Evolutionary conservation across 2,113 vertebrate species (phyloP), one percentile per base, ranked within the genome.

Genomic region (Epinephelus cyanopodus): DNA sequence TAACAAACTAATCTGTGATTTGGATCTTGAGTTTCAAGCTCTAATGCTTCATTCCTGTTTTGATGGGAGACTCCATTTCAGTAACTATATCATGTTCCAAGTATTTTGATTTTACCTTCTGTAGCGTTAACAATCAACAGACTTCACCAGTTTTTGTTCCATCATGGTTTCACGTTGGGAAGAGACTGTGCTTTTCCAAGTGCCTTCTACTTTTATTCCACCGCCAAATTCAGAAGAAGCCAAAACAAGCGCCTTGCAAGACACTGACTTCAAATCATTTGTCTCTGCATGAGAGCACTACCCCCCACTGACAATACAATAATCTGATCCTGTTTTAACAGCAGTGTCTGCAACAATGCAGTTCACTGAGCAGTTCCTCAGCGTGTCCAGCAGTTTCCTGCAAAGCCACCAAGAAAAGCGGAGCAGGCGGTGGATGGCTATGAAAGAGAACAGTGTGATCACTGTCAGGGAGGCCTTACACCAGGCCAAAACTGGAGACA

Each of bases 381-480:
- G 57, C 50, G 15, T 27, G 50, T 79, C 61, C 54, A 82, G 84
- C 83, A 66, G 74, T 89, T 85, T 82, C 80, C 79, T 85, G 79
- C 65, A 76, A 56, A 84, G 48, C 61, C 58, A 73, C 71, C 19
- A 75, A 77, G 71, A 77, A 62, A 70, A 74, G 69, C 70, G 47
- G 82, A 88, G 81, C 61, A 86, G 81, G 85, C 76, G 27, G 67
- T 39, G 61, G 76, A 53, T 5, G 12, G 29, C 79, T 53, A 81
- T 94, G 93, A 93, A 93, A 91, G 93, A 78, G 84, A 88, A 85
- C 94, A 93, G 90, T 90, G 93, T 56, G 62, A 75, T 85, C 87
- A 66, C 53, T 89, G 91, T 90, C 42, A 29, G 66, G 17, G 68
- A 79, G 64, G 76, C 65, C 68, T 56, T 64, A 60, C 62, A 48